Base-by-base conservation (phyloP, 2,888 invertebrate species). In the Drosophila macrothrix region DNA sequence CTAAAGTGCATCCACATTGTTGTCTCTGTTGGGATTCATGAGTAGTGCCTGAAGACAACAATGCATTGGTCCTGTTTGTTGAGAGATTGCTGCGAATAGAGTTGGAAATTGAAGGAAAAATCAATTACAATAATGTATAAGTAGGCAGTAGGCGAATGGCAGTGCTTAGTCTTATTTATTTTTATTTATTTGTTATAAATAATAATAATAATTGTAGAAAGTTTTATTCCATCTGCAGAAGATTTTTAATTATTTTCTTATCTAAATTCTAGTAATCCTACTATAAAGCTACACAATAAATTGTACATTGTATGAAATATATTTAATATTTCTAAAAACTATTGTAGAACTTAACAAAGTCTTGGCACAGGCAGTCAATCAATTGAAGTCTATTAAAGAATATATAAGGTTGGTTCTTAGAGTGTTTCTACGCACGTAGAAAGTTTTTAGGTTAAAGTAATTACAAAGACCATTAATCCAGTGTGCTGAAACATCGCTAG, bases 1-100 rank as follows among this genome's bases (percentile, higher is more conserved):
- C 56, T 12, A 68, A 76, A 78, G 73, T 78, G 68, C 72, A 65
- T 55, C 52, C 63, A 64, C 49, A n/a, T 56, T 39, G 39, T 74
- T 67, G 56, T 56, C 60, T 43, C 12, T 46, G 29, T 6, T 12
- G 22, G 33, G 61, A 69, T 69, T 69, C 60, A 60, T 67, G 58
- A 50, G 67, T 43, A 19, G 60, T 54, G 29, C 28, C 43, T 69
- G 80, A 14, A 62, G 62, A 25, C 62, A 63, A 68, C 66, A 72
- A 64, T 70, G 71, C 69, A 64, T 62, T 61, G 61, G 65, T 79
- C 66, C 64, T 61, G 60, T 14, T 28, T 64, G 64, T 25, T 49
- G 75, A 54, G 5, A 64, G 59, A 65, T 76, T 62, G 67, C 58
- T n/a, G 9, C 31, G 52, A 60, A 22, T 25, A 22, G 35, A 37